phyloP scores from a whole-genome alignment of 1,140 invertebrate genomes.

The Saccostrea echinata region DNA sequence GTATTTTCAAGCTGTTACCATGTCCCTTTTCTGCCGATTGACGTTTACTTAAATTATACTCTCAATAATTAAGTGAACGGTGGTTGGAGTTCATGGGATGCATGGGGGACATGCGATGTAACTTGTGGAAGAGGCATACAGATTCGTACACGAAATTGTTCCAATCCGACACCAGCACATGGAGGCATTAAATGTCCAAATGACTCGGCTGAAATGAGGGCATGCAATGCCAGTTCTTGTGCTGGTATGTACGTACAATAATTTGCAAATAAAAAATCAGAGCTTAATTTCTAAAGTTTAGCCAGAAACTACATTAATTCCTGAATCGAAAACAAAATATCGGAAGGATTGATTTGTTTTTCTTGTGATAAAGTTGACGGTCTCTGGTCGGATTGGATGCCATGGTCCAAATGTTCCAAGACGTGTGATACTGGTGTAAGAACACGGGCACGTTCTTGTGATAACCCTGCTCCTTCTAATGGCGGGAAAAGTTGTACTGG shows the following conservation, averaged over 20 bases:
- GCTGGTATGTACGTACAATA: background rate
- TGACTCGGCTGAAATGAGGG: background rate
- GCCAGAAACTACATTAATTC: background rate
- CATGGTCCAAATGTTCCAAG: background rate
- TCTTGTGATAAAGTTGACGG: background rate
- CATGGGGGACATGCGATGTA: conserved; percentile 65
- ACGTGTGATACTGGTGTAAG: background rate
- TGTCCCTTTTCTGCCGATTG: too few species aligned
- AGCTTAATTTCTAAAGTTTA: too few species aligned
- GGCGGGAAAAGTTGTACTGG: background rate
- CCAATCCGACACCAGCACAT: conserved; percentile 62
- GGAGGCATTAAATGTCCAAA: conserved; percentile 68
- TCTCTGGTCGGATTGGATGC: background rate
- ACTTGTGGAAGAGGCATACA: conserved; percentile 66
- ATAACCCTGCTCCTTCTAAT: background rate
- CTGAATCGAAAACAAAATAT: too few species aligned
- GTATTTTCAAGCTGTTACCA: too few species aligned
- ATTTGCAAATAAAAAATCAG: background rate
- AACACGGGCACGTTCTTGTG: background rate
- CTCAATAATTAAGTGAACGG: conserved; percentile 56
- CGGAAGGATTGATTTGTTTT: too few species aligned
- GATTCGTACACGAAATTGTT: conserved; percentile 60
- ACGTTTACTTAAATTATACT: too few species aligned
- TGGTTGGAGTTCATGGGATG: conserved; percentile 66
- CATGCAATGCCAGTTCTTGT: background rate